Percentiles rank a stretch among this genome's conserved stretches.
Evolutionary conservation across 1,140 invertebrate species (phyloP).

Genomic region (Zaprionus camerounensis): DNA sequence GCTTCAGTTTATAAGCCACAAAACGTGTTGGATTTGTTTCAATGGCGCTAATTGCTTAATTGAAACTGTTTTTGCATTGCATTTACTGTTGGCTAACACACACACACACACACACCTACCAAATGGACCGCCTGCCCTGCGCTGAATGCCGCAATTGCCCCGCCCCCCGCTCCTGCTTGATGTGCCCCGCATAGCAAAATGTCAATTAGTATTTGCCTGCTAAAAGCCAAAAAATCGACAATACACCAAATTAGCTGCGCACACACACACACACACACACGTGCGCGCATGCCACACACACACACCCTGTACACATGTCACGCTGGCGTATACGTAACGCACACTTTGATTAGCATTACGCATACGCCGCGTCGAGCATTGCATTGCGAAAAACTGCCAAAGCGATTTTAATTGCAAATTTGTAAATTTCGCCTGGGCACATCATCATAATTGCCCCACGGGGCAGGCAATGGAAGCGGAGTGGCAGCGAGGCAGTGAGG

Average conservation of each 20-base stretch:
- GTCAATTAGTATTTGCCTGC: slow-evolving; percentile 79
- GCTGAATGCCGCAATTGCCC: slow-evolving; percentile 1
- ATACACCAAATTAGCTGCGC: slow-evolving; percentile 62
- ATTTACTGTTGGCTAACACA: slow-evolving; percentile 52
- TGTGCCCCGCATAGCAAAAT: slow-evolving; percentile 69
- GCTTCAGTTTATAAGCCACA: slow-evolving; percentile 79
- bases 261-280: slow-evolving; percentile 12
- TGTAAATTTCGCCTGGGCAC: slow-evolving; percentile 14
- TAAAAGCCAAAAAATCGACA: slow-evolving; percentile 78
- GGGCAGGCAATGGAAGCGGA: not conserved
- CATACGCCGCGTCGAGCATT: slow-evolving; percentile 60
- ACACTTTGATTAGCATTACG: slow-evolving; percentile 71
- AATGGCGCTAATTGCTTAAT: slow-evolving; percentile 82
- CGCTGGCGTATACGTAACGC: slow-evolving; percentile 73
- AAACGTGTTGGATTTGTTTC: slow-evolving; percentile 82
- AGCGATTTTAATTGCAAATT: slow-evolving; percentile 67
- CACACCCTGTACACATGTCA: slow-evolving; percentile 51
- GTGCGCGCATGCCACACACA: slow-evolving; percentile 15
- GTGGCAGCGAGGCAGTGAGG: not conserved
- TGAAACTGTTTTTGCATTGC: slow-evolving; percentile 81
- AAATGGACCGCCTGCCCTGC: not conserved
- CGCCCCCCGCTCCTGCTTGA: not conserved
- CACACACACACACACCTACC: not conserved
- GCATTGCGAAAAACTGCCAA: slow-evolving; percentile 39
- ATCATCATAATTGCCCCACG: not conserved